phyloP scores from a whole-genome alignment of 2,113 vertebrate genomes.

The Myrmophylax atrothorax region DNA sequence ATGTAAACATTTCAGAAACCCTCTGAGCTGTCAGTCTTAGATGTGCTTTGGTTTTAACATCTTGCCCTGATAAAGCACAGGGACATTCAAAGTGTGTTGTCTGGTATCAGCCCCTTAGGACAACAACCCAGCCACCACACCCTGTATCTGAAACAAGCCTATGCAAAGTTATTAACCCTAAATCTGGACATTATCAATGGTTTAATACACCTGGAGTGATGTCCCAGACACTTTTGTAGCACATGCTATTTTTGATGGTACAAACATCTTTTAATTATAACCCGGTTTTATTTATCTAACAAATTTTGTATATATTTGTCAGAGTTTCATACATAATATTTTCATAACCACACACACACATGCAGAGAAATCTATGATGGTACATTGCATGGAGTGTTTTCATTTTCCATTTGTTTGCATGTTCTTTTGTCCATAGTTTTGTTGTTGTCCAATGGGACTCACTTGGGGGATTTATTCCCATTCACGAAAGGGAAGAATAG shows the following conservation, averaged over 20 bases:
- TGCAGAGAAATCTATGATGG: not conserved
- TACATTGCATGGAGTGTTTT: not conserved
- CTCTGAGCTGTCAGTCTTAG: not conserved
- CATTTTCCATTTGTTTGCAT: not conserved
- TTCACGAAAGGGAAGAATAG: not conserved
- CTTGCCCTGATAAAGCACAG: not conserved
- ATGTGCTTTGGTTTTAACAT: not conserved
- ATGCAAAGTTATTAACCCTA: not conserved
- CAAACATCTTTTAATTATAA: not conserved
- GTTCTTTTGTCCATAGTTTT: not conserved
- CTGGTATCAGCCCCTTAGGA: not conserved
- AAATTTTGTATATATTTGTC: not conserved
- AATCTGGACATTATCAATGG: not conserved
- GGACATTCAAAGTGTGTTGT: not conserved
- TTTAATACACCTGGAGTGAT: not conserved
- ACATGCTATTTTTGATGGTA: not conserved
- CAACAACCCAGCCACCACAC: not conserved
- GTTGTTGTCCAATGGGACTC: not conserved
- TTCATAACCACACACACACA: not conserved
- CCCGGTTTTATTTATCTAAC: not conserved
- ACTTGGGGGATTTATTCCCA: not conserved
- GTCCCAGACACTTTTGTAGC: not conserved
- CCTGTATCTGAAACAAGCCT: not conserved
- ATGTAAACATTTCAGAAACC: not conserved
- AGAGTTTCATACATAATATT: not conserved